A percentile compares a stretch with the other conserved stretches of the same genome.
phyloP scores from a whole-genome alignment of 2,888 invertebrate genomes.

The Ptychoptera albimana region DNA sequence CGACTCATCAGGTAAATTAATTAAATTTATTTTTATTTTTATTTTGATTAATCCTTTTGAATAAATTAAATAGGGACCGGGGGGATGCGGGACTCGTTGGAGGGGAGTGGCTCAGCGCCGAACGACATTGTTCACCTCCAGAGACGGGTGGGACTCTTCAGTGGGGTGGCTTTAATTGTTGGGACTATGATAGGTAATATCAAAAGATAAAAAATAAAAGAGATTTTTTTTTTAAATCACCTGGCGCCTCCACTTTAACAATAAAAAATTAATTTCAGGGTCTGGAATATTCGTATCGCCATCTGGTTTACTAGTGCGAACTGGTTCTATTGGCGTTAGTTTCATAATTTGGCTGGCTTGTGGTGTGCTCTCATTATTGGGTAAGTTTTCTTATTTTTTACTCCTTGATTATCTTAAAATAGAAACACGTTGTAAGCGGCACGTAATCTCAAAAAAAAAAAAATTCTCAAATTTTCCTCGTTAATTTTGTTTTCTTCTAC shows the following conservation, averaged over 20 bases:
- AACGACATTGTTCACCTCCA: slow-evolving; percentile 97
- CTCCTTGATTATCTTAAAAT: too few relatives aligned
- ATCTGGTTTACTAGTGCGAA: slow-evolving; percentile 80
- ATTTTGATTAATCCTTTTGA: not conserved
- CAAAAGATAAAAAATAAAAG: not conserved
- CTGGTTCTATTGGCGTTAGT: slow-evolving; percentile 87
- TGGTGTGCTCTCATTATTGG: slow-evolving; percentile 77
- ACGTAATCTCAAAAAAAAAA: too few relatives aligned
- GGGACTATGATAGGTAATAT: slow-evolving; percentile 93
- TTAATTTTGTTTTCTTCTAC: too few relatives aligned
- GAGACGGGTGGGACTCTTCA: slow-evolving; percentile 98
- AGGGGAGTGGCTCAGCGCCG: slow-evolving; percentile 87
- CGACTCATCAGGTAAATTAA: slow-evolving; percentile 25
- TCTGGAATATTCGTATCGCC: slow-evolving; percentile 98
- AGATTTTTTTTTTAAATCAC: too few relatives aligned
- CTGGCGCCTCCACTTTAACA: too few relatives aligned
- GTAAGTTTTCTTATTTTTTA: slow-evolving; percentile 36
- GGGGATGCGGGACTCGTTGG: slow-evolving; percentile 44
- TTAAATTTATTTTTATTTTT: not conserved
- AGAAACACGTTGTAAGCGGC: too few relatives aligned
- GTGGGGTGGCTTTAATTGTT: slow-evolving; percentile 97
- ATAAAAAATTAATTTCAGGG: slow-evolving; percentile 37
- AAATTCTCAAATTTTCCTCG: too few relatives aligned
- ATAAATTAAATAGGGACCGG: slow-evolving; percentile 22
- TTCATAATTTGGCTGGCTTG: slow-evolving; percentile 91